Evolutionary conservation across 2,113 vertebrate genomes (phyloP), one percentile per base, ranked within the genome.

Genomic region (Larimichthys polyactis): DNA sequence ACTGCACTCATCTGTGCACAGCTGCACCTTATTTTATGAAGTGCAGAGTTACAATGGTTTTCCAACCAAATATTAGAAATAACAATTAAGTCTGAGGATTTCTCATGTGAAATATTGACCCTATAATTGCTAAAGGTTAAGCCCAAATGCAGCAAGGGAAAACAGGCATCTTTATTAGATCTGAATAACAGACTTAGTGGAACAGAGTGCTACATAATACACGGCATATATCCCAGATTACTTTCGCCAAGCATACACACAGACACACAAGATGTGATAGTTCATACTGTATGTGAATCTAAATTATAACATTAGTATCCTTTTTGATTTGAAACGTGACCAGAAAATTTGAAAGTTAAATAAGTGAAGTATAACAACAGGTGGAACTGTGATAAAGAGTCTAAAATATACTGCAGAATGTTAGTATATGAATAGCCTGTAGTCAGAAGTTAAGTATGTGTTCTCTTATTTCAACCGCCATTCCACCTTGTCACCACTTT

Each of bases 401-500:
- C 73, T 54, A 27, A 62, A 63, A 68, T 62, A 70, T 63, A 49
- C 70, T 15, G n/a, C 52, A 69, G 52, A 75, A 46, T 68, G 68
- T 63, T 32, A 8, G 69, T 72, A 24, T 79, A 79, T 63, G 74
- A 89, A 67, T 44, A 84, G 72, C 36, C 32, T 58, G 51, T 12
- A 71, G 72, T 66, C 73, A 82, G 51, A 87, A 70, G 67, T 79
- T 79, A 82, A 87, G 69, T 83, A 78, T 90, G 77, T 59, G 70
- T 86, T 83, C 60, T 80, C 81, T 87, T 49, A 55, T 84, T 88
- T 84, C 81, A 79, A 71, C 73, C 78, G 52, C 75, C 78, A 68
- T 78, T 84, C 85, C 60, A 63, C 67, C 82, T 75, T 90, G 84
- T 90, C 90, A 86, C 79, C 89, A 78, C 85, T 80, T 73, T 85